Evolutionary conservation across 2,888 invertebrate genomes (phyloP).

Genomic region (Leptura quadrifasciata): DNA sequence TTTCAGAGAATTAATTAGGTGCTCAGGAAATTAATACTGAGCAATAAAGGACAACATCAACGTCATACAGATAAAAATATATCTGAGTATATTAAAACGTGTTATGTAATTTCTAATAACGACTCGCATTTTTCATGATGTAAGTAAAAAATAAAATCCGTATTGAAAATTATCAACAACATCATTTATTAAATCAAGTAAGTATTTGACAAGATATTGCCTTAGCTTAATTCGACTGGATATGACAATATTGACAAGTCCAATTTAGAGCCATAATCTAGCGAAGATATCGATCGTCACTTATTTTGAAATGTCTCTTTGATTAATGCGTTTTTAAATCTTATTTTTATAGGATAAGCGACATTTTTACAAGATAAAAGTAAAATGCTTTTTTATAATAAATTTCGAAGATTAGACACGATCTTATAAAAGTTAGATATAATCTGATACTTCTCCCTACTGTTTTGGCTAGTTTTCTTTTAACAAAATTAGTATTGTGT

Average conservation of each 20-base stretch:
- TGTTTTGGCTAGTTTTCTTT: no score
- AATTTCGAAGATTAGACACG: background rate
- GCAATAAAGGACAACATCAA: no score
- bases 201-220: slow-evolving; percentile 4
- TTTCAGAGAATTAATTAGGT: no score
- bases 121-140: no score
- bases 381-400: background rate
- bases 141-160: background rate
- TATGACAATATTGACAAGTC: slow-evolving; percentile 32
- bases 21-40: no score
- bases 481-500: no score
- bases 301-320: slow-evolving; percentile 23
- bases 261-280: slow-evolving; percentile 14
- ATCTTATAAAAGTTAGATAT: background rate
- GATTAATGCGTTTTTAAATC: slow-evolving; percentile 30
- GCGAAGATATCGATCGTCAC: background rate
- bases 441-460: background rate
- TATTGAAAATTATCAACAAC: background rate
- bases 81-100: no score
- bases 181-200: slow-evolving; percentile 7
- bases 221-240: slow-evolving; percentile 13
- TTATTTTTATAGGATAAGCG: slow-evolving; percentile 14
- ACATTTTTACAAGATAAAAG: background rate
- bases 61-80: no score
- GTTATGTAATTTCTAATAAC: no score